A percentile compares a stretch with the other conserved stretches of the same genome.
Evolutionary conservation across 2,888 invertebrate genomes (phyloP).

Genomic region (Limnephilus lunatus): DNA sequence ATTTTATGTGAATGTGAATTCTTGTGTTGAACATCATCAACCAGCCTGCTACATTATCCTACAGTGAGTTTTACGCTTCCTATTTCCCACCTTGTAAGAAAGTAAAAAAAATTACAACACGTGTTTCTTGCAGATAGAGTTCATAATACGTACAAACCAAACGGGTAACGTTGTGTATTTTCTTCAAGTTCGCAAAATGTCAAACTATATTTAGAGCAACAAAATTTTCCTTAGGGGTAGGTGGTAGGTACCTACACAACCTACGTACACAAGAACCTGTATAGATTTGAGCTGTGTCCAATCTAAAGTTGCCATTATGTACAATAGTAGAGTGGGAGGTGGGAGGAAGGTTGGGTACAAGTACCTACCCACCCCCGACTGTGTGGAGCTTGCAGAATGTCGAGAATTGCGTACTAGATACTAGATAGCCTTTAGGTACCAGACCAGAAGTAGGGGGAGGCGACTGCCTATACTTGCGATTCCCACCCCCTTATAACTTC

Average conservation of each 20-base stretch:
- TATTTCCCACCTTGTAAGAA: too few species aligned
- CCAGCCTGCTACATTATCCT: too few species aligned
- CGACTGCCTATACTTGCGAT: background rate
- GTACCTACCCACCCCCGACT: background rate
- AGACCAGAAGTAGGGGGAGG: background rate
- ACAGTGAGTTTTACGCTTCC: too few species aligned
- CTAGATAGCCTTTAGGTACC: background rate
- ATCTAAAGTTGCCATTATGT: slow-evolving; percentile 2
- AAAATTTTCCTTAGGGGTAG: background rate
- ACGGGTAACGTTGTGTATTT: background rate
- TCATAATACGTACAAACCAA: background rate
- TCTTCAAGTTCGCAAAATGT: background rate
- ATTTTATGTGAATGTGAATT: too few species aligned
- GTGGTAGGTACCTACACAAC: background rate
- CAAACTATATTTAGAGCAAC: background rate
- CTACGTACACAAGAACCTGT: background rate
- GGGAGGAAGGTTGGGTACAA: background rate
- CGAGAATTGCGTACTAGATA: slow-evolving; percentile 13
- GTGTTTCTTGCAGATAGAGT: background rate
- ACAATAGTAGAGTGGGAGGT: background rate
- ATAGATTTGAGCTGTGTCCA: slow-evolving; percentile 2
- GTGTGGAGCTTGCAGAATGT: slow-evolving; percentile 20
- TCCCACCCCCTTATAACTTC: background rate
- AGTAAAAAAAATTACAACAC: background rate
- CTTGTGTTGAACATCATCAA: too few species aligned